A percentile compares a stretch with the other conserved stretches of the same genome.
These are phyloP conservation scores for Drosophila ogumai DNA, from an alignment of 1,140 invertebrate species.

Conservation along the genomic window DNA sequence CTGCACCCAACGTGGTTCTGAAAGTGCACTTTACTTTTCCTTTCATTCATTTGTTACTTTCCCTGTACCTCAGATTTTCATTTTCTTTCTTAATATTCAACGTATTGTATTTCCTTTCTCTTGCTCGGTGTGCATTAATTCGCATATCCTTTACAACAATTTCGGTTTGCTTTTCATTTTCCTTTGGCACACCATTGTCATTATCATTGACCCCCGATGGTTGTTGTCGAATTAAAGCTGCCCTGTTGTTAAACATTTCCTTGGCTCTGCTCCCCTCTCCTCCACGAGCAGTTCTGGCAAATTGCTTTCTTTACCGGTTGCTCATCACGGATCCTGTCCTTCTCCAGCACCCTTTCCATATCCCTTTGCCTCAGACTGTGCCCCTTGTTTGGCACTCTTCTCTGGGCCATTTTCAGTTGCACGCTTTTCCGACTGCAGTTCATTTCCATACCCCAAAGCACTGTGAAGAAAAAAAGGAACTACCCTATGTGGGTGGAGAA, in stretches of 20 bases:
- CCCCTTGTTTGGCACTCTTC: slow-evolving; percentile 26
- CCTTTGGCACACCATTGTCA: slow-evolving; percentile 23
- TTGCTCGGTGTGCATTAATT: slow-evolving; percentile 26
- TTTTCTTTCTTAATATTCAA: slow-evolving; percentile 27
- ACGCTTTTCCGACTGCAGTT: slow-evolving; percentile 60
- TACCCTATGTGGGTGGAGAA: background rate
- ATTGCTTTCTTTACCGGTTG: slow-evolving; percentile 75
- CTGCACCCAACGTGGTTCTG: background rate
- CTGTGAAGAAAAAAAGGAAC: background rate
- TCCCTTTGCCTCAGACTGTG: background rate
- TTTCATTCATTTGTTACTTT: slow-evolving; percentile 17
- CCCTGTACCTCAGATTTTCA: slow-evolving; percentile 13
- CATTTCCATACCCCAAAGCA: slow-evolving; percentile 58
- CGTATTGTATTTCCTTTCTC: slow-evolving; percentile 12
- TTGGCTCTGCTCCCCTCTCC: slow-evolving; percentile 22
- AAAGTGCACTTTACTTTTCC: slow-evolving; percentile 1
- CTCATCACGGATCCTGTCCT: slow-evolving; percentile 38
- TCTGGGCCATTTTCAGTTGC: slow-evolving; percentile 52
- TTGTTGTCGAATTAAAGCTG: slow-evolving; percentile 61
- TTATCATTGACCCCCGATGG: slow-evolving; percentile 52
- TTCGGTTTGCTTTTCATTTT: slow-evolving; percentile 38
- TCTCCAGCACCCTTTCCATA: background rate
- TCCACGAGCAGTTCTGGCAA: slow-evolving; percentile 50
- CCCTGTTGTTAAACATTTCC: slow-evolving; percentile 52
- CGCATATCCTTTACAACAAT: slow-evolving; percentile 39